phyloP scores from a whole-genome alignment of 2,888 invertebrate genomes.

The Shargacucullia verbasci region DNA sequence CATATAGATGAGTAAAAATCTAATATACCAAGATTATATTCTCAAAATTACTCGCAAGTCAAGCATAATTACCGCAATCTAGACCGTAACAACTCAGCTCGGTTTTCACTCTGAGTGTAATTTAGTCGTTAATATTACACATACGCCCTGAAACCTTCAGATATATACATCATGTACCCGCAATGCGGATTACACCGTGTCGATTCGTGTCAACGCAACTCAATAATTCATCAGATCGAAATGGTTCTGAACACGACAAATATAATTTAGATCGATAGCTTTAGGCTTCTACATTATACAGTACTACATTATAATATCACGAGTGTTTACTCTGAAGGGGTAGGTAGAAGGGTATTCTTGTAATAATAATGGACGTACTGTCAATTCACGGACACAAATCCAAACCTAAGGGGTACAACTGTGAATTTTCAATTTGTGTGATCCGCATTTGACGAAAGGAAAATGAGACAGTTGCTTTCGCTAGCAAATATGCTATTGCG shows the following conservation, averaged over 20 bases:
- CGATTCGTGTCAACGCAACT: slow-evolving; percentile 69
- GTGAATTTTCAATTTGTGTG: too few relatives aligned
- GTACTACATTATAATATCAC: too few relatives aligned
- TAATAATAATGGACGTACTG: too few relatives aligned
- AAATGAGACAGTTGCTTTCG: too few relatives aligned
- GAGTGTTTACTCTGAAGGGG: too few relatives aligned
- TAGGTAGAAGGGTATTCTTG: too few relatives aligned
- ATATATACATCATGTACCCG: slow-evolving; percentile 45
- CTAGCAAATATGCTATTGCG: too few relatives aligned
- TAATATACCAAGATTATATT: not conserved
- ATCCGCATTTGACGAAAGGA: too few relatives aligned
- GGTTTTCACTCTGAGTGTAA: slow-evolving; percentile 26
- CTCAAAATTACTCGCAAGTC: not conserved
- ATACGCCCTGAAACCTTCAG: slow-evolving; percentile 18
- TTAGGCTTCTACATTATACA: slow-evolving; percentile 11
- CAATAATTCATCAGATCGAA: slow-evolving; percentile 74
- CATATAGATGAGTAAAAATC: too few relatives aligned
- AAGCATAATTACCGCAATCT: slow-evolving; percentile 2
- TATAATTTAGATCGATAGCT: slow-evolving; percentile 63
- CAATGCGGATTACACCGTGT: slow-evolving; percentile 62
- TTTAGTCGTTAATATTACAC: slow-evolving; percentile 22
- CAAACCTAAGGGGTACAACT: too few relatives aligned
- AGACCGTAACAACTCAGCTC: slow-evolving; percentile 2
- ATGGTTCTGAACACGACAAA: slow-evolving; percentile 60
- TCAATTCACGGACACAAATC: too few relatives aligned